These are phyloP conservation scores for Entelurus aequoreus DNA, from an alignment of 2,113 vertebrate species.

Conservation along the genomic window DNA sequence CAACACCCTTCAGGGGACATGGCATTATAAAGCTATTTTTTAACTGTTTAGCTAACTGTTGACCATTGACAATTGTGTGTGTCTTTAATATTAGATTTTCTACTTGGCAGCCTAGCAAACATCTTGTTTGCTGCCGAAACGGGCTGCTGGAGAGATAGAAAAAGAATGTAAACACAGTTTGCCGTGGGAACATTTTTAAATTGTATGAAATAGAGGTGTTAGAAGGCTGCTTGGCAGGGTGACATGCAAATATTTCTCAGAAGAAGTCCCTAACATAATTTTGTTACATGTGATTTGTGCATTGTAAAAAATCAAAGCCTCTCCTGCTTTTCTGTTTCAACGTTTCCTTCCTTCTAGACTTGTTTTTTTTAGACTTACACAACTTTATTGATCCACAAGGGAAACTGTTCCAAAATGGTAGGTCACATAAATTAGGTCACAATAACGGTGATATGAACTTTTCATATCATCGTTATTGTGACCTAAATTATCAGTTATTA, in stretches of 20 bases:
- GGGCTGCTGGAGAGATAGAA: not conserved
- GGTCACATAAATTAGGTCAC: too few species aligned
- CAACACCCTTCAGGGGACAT: not conserved
- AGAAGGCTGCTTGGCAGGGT: not conserved
- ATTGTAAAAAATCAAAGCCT: not conserved
- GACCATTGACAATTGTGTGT: not conserved
- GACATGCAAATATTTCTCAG: not conserved
- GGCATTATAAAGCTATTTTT: not conserved
- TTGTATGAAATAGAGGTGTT: not conserved
- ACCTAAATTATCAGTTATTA: too few species aligned
- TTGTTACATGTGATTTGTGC: not conserved
- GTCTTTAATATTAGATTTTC: not conserved
- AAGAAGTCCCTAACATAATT: not conserved
- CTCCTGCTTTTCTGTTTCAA: not conserved
- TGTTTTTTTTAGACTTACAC: not conserved
- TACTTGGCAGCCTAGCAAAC: not conserved
- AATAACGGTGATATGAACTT: too few species aligned
- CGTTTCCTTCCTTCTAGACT: not conserved
- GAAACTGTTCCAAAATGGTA: too few species aligned
- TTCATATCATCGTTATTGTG: too few species aligned
- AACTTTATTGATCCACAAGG: too few species aligned
- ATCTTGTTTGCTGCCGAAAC: not conserved
- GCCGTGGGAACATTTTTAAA: not conserved
- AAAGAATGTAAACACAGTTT: not conserved
- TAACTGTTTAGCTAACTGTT: not conserved